phyloP scores from a whole-genome alignment of 2,888 invertebrate species.

The Hemistola chrysoprasaria region DNA sequence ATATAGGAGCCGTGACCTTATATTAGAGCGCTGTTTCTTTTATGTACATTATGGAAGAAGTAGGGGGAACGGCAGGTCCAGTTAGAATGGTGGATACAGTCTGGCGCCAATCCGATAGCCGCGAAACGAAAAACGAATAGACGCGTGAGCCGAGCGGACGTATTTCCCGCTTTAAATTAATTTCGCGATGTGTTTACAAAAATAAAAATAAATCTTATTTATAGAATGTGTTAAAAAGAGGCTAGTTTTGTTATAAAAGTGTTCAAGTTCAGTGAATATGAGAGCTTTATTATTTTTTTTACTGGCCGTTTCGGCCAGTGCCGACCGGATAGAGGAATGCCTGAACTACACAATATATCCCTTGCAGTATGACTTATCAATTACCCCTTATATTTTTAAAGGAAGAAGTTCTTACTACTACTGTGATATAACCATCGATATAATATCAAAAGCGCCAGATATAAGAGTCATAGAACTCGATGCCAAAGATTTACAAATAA shows the following conservation, averaged over 20 bases:
- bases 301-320: conserved; percentile 44
- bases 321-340: conserved; percentile 62
- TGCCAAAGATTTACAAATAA: conserved; percentile 56
- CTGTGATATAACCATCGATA: conserved; percentile 62
- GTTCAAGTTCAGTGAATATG: conserved; percentile 29
- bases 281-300: conserved; percentile 37
- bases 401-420: conserved; percentile 54
- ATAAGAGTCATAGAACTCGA: conserved; percentile 60
- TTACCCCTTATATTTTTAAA: conserved; percentile 54
- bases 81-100: conserved; percentile 32
- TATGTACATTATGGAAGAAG: background rate
- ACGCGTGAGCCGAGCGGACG: conserved; percentile 56
- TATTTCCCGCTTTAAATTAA: conserved; percentile 22
- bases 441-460: conserved; percentile 63
- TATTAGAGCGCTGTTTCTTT: conserved; percentile 14
- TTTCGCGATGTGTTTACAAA: conserved; percentile 15
- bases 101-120: conserved; percentile 49
- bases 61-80: conserved; percentile 37
- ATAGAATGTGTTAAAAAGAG: conserved; percentile 2
- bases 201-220: background rate
- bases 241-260: no score
- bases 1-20: conserved; percentile 34
- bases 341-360: conserved; percentile 74
- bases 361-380: conserved; percentile 64
- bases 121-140: conserved; percentile 44